phyloP scores from a whole-genome alignment of 2,113 vertebrate species.

The Xerus inauris region DNA sequence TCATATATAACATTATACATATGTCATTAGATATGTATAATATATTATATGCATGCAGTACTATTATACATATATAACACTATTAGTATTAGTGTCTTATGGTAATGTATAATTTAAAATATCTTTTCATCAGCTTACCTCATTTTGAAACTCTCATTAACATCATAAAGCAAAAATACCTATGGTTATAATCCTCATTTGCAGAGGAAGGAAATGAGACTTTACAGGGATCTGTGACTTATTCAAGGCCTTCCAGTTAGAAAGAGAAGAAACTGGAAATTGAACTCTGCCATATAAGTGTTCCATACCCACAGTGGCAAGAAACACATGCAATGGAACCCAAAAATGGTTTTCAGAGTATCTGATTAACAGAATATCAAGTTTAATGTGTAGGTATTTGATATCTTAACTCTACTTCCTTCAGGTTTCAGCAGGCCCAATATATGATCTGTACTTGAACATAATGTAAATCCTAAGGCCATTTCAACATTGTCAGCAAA shows the following conservation, averaged over 20 bases:
- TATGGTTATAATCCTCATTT: neutral
- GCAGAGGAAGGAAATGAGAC: neutral
- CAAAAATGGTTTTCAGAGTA: neutral
- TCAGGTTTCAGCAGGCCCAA: neutral
- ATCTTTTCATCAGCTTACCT: neutral
- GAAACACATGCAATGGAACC: neutral
- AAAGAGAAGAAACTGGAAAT: neutral
- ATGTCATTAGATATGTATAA: too few species aligned
- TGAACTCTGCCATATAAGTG: neutral
- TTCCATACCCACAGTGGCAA: neutral
- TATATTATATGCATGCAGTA: too few species aligned
- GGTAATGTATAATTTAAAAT: neutral
- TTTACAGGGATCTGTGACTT: neutral
- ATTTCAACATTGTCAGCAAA: slow-evolving; percentile 26
- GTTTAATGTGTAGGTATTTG: neutral
- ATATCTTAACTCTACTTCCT: neutral
- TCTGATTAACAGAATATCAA: neutral
- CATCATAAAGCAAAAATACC: neutral
- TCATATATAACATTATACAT: neutral
- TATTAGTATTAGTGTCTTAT: neutral
- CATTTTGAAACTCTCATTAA: neutral
- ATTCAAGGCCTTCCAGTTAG: neutral
- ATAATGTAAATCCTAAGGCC: neutral
- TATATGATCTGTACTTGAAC: slow-evolving; percentile 8
- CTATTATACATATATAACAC: neutral